Percentiles rank a stretch among this genome's conserved stretches.
phyloP scores from a whole-genome alignment of 2,113 vertebrate genomes.

The Willisornis vidua region DNA sequence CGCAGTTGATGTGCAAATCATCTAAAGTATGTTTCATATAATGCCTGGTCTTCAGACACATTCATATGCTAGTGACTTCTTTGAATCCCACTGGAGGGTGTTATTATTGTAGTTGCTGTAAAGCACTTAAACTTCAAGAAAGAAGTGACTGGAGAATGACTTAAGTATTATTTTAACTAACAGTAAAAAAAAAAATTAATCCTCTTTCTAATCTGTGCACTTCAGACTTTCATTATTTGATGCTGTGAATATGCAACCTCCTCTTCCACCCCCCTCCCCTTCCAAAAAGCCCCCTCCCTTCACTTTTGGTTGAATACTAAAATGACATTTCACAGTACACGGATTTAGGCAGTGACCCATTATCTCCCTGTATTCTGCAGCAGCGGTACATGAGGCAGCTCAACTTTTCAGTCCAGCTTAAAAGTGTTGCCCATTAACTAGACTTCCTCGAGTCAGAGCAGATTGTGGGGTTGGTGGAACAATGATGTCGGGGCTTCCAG shows the following conservation, averaged over 20 bases:
- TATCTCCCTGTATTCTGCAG: conserved; percentile 66
- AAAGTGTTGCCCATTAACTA: conserved; percentile 80
- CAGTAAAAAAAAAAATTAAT: not conserved
- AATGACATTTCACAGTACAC: conserved; percentile 69
- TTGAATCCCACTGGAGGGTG: not conserved
- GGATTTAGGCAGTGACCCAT: conserved; percentile 71
- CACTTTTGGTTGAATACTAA: conserved; percentile 52
- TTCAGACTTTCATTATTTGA: not conserved
- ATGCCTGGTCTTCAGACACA: not conserved
- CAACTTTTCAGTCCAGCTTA: conserved; percentile 76
- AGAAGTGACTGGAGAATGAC: not conserved
- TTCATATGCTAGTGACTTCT: conserved; percentile 10
- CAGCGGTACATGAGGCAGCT: conserved; percentile 65
- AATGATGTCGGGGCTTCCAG: conserved; percentile 89
- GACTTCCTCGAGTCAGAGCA: conserved; percentile 85
- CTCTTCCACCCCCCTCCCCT: not conserved
- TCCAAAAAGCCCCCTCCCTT: not conserved
- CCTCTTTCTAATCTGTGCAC: not conserved
- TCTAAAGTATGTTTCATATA: not conserved
- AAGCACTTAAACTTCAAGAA: conserved; percentile 46
- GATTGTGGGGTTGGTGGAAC: conserved; percentile 81
- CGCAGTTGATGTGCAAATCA: not conserved
- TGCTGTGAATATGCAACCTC: conserved; percentile 12
- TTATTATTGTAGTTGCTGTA: not conserved
- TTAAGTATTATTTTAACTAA: conserved; percentile 48